Evolutionary conservation across 2,888 invertebrate species (phyloP), one percentile per base, ranked within the genome.

Genomic region (Dendrolimus houi): DNA sequence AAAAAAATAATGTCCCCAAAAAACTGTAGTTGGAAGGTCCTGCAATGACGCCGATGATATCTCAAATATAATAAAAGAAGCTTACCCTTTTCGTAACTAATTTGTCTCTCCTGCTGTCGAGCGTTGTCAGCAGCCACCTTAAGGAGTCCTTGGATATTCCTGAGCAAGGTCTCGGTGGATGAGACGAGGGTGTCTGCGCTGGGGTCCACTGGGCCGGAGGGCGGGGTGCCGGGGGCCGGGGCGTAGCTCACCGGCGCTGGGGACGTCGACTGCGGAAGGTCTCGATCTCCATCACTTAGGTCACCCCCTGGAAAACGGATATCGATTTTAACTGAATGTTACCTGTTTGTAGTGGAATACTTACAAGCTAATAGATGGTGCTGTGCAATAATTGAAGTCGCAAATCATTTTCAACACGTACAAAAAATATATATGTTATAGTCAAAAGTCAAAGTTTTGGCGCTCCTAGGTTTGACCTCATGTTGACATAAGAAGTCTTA

Each of bases 81-180:
- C 76, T 88, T 92, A 98, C 98, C 97, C 96, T 98, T 98, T 91
- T 98, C 98, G 87, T 97, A 96, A 92, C 95, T 97, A 87, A 97
- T 96, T 89, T 98, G 98, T 69, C 98, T 92, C 86, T 99, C 98
- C 88, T 98, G 98, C 79, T 98, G 98, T 72, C 98, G 93, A 58
- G 98, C 98, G 88, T 98, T 98, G 86, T 98, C 98, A 2, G 98
- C 98, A n/a, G 98, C 98, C 62, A 98, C 98, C 88, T 98, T 98
- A 64, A 98, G 93, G 65, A 98, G 93, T 57, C 98, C 98, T 87
- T 98, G 98, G 77, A 99, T 98, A 86, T 98, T 98, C 77, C 98
- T 93, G 68, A 98, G 93, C 67, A 98, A 92, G 61, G 97, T 98
- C 90, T 98, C 98, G 60, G 98, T 97, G 74, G 97, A 97, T 65